Evolutionary conservation across 1,140 invertebrate genomes (phyloP).

Genomic region (Harpegnathos saltator): DNA sequence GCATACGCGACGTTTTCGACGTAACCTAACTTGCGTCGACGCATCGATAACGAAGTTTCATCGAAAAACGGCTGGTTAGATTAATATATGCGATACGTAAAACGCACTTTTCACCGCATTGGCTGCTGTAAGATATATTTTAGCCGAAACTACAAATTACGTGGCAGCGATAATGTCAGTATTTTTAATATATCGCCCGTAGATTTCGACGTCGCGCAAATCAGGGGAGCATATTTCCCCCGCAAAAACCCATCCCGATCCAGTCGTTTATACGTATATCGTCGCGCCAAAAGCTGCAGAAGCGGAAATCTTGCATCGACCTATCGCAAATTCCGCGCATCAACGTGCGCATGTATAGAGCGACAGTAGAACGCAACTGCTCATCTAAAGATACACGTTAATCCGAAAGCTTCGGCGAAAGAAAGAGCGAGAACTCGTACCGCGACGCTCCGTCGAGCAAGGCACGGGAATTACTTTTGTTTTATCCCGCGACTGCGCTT

Average conservation of each 20-base stretch:
- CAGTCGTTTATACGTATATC: conserved; percentile 34
- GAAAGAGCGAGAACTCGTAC: too few relatives aligned
- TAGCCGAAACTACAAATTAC: conserved; percentile 32
- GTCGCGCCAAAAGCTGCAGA: neutral
- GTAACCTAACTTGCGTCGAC: neutral
- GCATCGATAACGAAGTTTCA: conserved; percentile 36
- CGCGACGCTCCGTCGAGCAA: too few relatives aligned
- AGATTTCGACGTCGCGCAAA: neutral
- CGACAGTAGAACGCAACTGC: neutral
- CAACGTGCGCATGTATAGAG: neutral
- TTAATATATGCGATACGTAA: neutral
- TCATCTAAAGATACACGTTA: neutral
- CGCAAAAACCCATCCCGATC: neutral
- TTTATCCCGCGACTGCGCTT: too few relatives aligned
- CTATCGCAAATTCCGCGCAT: conserved; percentile 1
- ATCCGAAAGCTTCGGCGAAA: neutral
- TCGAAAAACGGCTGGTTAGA: conserved; percentile 1
- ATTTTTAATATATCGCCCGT: conserved; percentile 28
- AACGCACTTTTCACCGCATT: conserved; percentile 3
- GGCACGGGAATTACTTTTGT: neutral
- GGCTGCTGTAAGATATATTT: neutral
- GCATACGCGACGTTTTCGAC: neutral
- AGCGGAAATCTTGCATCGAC: conserved; percentile 13
- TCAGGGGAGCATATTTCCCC: conserved; percentile 22
- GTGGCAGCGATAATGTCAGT: conserved; percentile 20